phyloP scores from a whole-genome alignment of 2,797 vertebrate genomes.

The Gymnothorax javanicus region DNA sequence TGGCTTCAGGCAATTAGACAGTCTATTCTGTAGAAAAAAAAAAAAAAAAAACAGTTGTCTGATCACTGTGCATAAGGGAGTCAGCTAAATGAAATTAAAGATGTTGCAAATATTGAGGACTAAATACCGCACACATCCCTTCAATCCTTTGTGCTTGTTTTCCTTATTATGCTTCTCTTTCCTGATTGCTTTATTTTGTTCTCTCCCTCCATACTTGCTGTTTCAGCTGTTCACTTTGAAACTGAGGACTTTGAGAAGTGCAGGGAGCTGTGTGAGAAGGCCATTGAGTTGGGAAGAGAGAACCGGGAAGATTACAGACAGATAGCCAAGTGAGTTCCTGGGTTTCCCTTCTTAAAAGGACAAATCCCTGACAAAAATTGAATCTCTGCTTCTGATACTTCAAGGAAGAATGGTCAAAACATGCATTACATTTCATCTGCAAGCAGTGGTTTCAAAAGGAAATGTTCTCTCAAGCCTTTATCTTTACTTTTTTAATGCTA shows the following conservation, averaged over 20 bases:
- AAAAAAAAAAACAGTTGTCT: neutral
- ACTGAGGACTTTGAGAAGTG: conserved; percentile 83
- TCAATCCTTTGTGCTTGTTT: neutral
- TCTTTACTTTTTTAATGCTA: neutral
- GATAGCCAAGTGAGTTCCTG: conserved; percentile 86
- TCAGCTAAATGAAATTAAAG: neutral
- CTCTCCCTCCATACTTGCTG: neutral
- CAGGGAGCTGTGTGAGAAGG: conserved; percentile 84
- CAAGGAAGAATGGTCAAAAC: neutral
- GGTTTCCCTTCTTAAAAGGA: neutral
- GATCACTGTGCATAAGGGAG: neutral
- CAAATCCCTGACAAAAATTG: neutral
- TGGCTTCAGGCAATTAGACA: neutral
- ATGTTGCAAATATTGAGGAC: too few species aligned
- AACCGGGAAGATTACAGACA: conserved; percentile 93
- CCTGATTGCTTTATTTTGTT: neutral
- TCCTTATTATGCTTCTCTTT: neutral
- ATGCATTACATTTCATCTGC: neutral
- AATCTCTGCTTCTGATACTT: neutral
- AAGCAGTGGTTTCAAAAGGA: neutral
- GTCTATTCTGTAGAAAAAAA: neutral
- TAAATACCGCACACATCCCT: neutral
- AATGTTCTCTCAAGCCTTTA: neutral
- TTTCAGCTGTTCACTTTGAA: conserved; percentile 87
- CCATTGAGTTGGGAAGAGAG: conserved; percentile 89